Percentiles rank a stretch among this genome's conserved stretches.
These are phyloP conservation scores for Gisinianus flammeolus DNA, from an alignment of 2,888 invertebrate species.

Conservation along the genomic window DNA sequence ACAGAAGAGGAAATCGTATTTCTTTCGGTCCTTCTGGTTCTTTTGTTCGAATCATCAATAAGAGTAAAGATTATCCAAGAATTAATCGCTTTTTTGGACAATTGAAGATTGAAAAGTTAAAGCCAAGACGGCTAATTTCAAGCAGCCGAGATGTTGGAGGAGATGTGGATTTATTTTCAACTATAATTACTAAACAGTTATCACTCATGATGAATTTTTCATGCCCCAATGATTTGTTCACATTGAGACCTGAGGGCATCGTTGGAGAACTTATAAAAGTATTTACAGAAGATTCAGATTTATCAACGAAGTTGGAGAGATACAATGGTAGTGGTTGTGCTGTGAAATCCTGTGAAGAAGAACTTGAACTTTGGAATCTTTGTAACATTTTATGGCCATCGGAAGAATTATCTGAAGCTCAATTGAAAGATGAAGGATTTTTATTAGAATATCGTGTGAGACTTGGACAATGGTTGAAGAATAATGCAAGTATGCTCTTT, in stretches of 20 bases:
- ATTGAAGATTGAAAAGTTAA: slow-evolving; percentile 30
- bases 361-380: slow-evolving; percentile 69
- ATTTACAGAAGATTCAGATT: slow-evolving; percentile 14
- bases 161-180: slow-evolving; percentile 13
- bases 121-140: slow-evolving; percentile 8
- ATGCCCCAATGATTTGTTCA: slow-evolving; percentile 19
- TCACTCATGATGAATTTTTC: slow-evolving; percentile 23
- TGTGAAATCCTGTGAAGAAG: slow-evolving; percentile 30
- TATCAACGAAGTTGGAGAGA: background rate
- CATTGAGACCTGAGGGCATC: slow-evolving; percentile 31
- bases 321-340: background rate
- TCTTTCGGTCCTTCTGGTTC: slow-evolving; percentile 48
- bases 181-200: slow-evolving; percentile 17
- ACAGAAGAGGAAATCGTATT: slow-evolving; percentile 39
- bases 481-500: slow-evolving; percentile 48
- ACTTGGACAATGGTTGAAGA: slow-evolving; percentile 49
- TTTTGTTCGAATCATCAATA: slow-evolving; percentile 43
- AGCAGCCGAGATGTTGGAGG: background rate
- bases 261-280: slow-evolving; percentile 33
- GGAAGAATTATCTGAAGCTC: slow-evolving; percentile 20
- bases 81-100: slow-evolving; percentile 35
- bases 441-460: slow-evolving; percentile 45
- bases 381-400: slow-evolving; percentile 79
- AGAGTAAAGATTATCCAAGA: slow-evolving; percentile 25
- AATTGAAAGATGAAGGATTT: slow-evolving; percentile 43